phyloP scores from a whole-genome alignment of 1,140 invertebrate genomes.

The Habropoda laboriosa region DNA sequence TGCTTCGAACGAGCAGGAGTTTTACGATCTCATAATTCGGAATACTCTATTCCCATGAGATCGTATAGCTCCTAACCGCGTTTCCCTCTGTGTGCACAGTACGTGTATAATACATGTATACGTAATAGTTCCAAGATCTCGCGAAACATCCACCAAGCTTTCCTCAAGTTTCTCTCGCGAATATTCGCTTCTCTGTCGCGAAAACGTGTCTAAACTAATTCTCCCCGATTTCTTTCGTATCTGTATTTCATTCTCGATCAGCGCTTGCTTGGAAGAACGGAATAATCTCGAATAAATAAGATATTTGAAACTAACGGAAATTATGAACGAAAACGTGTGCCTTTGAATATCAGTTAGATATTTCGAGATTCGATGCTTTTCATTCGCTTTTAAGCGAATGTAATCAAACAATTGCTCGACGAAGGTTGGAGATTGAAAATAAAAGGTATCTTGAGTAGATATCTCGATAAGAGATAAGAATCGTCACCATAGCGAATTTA shows the following conservation, averaged over 20 bases:
- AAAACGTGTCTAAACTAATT: background rate
- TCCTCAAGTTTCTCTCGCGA: conserved; percentile 5
- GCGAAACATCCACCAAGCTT: conserved; percentile 45
- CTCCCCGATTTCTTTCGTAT: background rate
- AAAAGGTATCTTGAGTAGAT: too few relatives aligned
- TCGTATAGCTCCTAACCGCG: conserved; percentile 32
- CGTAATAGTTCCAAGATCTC: conserved; percentile 40
- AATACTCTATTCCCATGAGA: conserved; percentile 12
- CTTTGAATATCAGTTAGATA: background rate
- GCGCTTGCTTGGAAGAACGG: conserved; percentile 6
- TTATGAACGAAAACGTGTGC: background rate
- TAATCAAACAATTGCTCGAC: too few relatives aligned
- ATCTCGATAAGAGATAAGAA: too few relatives aligned
- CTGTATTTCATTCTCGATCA: background rate
- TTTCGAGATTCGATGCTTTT: background rate
- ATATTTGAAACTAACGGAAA: conserved; percentile 2
- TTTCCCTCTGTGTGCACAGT: conserved; percentile 58
- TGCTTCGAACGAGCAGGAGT: background rate
- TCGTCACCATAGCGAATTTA: too few relatives aligned
- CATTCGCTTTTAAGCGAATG: background rate
- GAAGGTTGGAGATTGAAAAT: too few relatives aligned
- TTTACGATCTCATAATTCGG: conserved; percentile 25
- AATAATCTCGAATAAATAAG: background rate
- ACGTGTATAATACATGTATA: conserved; percentile 53
- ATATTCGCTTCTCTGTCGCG: background rate